Conservation (phyloP, 2,113 vertebrate species). For the Neodontobutis hainanensis region DNA sequence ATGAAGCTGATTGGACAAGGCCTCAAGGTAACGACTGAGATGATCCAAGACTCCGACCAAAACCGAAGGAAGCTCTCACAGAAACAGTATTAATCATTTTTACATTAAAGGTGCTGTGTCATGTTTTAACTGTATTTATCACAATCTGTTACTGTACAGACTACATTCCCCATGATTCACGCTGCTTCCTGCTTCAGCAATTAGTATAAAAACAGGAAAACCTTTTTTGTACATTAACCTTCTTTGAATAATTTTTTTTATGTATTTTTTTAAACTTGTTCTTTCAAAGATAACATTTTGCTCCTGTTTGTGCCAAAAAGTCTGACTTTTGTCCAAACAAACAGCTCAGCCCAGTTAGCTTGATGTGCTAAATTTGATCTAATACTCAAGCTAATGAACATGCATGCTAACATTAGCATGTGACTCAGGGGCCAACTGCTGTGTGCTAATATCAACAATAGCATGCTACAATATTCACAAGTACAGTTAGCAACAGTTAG, state of each 20-base stretch:
- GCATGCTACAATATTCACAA: neutral
- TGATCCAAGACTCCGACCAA: constrained; percentile 15
- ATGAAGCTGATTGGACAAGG: constrained; percentile 30
- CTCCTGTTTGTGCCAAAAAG: no score
- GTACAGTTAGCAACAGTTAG: constrained; percentile 2
- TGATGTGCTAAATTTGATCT: no score
- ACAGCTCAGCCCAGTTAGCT: no score
- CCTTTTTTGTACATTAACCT: no score
- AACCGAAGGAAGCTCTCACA: neutral
- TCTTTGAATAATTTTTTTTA: no score
- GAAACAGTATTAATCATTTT: neutral
- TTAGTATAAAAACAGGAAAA: neutral
- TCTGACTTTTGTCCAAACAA: no score
- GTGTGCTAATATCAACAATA: neutral
- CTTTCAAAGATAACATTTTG: no score
- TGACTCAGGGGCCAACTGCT: neutral
- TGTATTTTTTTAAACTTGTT: no score
- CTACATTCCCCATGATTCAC: constrained; percentile 23
- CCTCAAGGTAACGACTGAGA: constrained; percentile 16
- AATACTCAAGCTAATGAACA: no score
- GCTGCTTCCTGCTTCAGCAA: constrained; percentile 3
- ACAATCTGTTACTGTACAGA: neutral
- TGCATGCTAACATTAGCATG: neutral
- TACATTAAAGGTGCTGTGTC: constrained; percentile 47
- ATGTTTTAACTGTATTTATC: constrained; percentile 2